Percentiles rank a stretch among this genome's conserved stretches.
Conservation (phyloP, 2,797 vertebrate species). For the Karalla daura region DNA sequence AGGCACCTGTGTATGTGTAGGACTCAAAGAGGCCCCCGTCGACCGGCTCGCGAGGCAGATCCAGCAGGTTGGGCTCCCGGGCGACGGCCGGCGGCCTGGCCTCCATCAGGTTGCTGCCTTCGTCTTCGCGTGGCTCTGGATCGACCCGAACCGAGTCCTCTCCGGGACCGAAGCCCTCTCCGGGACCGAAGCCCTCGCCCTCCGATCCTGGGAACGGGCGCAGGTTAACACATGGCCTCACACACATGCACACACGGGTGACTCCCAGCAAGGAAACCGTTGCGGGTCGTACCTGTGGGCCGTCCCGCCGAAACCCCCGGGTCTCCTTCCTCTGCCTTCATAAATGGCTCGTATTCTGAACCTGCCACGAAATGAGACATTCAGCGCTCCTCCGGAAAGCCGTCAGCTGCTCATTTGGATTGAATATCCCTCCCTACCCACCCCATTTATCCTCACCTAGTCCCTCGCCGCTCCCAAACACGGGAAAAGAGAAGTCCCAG, state of each 20-base stretch:
- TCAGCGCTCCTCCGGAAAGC: too few relatives aligned
- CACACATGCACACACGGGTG: not conserved
- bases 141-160: constrained; percentile 29
- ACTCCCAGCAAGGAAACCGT: not conserved
- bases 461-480: constrained; percentile 43
- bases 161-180: constrained; percentile 16
- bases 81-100: constrained; percentile 35
- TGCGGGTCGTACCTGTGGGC: constrained; percentile 58
- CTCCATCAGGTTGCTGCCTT: constrained; percentile 84
- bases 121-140: constrained; percentile 18
- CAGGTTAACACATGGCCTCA: not conserved
- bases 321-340: constrained; percentile 82
- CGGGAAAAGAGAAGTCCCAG: constrained; percentile 54
- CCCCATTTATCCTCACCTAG: constrained; percentile 44
- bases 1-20: constrained; percentile 82
- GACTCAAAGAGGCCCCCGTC: constrained; percentile 73
- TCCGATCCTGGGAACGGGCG: constrained; percentile 40
- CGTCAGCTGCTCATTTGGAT: too few relatives aligned
- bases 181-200: constrained; percentile 30
- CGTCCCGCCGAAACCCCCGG: constrained; percentile 72
- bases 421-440: too few relatives aligned
- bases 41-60: constrained; percentile 80
- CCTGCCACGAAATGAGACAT: constrained; percentile 11
- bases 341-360: constrained; percentile 77
- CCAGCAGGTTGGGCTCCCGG: constrained; percentile 69